Evolutionary conservation across 2,888 invertebrate species (phyloP).

Genomic region (Achlya flavicornis): DNA sequence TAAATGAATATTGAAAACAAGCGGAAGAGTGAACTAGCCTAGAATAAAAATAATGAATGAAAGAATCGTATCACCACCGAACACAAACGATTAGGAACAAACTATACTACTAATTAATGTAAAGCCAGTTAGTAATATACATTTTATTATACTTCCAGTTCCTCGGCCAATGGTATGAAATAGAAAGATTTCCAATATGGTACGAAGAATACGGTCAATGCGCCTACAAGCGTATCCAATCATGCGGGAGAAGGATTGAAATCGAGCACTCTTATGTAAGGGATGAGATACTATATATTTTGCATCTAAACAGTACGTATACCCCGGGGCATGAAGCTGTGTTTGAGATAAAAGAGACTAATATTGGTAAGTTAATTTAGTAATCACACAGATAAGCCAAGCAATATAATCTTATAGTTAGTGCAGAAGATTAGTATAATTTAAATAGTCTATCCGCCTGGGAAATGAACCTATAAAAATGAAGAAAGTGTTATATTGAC

Average conservation of each 20-base stretch:
- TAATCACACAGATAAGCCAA: neutral
- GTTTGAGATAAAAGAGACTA: constrained; percentile 60
- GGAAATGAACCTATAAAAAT: too few relatives aligned
- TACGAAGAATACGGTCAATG: constrained; percentile 65
- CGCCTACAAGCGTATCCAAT: constrained; percentile 62
- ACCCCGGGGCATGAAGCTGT: constrained; percentile 68
- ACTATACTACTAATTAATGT: too few relatives aligned
- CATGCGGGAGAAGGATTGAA: constrained; percentile 62
- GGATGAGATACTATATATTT: constrained; percentile 57
- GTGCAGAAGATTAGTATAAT: too few relatives aligned
- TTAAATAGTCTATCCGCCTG: too few relatives aligned
- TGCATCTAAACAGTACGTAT: constrained; percentile 69
- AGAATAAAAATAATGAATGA: neutral
- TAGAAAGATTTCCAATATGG: constrained; percentile 70
- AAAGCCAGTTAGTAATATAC: too few relatives aligned
- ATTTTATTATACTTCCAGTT: constrained; percentile 54
- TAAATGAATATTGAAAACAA: too few relatives aligned
- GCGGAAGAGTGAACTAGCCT: too few relatives aligned
- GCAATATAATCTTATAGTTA: too few relatives aligned
- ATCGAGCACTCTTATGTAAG: constrained; percentile 65
- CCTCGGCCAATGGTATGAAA: constrained; percentile 70
- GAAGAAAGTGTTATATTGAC: too few relatives aligned
- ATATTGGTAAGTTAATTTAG: constrained; percentile 57
- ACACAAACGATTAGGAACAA: neutral
- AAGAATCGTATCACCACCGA: neutral